Evolutionary conservation across 2,113 vertebrate species (phyloP).

Genomic region (Cygnus buccinator): DNA sequence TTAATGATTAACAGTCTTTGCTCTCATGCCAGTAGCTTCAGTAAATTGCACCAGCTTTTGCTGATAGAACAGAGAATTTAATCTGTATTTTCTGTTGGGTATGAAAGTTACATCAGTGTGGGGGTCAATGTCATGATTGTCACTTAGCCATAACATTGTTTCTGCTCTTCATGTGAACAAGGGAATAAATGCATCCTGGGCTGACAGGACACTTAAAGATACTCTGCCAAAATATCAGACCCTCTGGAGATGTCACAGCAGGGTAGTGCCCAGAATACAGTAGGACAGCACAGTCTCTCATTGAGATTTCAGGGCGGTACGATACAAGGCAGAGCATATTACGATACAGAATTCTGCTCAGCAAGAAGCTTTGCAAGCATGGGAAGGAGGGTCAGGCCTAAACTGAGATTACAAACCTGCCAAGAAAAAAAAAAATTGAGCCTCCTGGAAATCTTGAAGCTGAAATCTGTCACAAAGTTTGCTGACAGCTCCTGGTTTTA

Average conservation of each 20-base stretch:
- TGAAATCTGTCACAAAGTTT: slow-evolving; percentile 12
- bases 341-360: background rate
- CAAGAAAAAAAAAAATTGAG: slow-evolving; percentile 30
- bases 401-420: slow-evolving; percentile 5
- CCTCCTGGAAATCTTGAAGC: slow-evolving; percentile 20
- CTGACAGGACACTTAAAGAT: background rate
- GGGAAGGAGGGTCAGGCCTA: background rate
- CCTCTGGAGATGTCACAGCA: background rate
- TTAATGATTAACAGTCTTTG: slow-evolving; percentile 53
- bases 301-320: background rate
- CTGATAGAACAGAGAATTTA: background rate
- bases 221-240: background rate
- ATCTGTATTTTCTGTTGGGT: background rate
- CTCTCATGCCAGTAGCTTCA: background rate
- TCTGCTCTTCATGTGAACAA: background rate
- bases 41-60: background rate
- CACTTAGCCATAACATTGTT: background rate
- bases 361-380: background rate
- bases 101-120: background rate
- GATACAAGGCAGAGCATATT: background rate
- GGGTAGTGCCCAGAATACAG: background rate
- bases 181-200: background rate
- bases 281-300: background rate
- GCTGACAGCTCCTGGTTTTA: slow-evolving; percentile 7
- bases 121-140: background rate